Base-by-base conservation (phyloP, 2,797 vertebrate genomes). In the Mus minutoides region DNA sequence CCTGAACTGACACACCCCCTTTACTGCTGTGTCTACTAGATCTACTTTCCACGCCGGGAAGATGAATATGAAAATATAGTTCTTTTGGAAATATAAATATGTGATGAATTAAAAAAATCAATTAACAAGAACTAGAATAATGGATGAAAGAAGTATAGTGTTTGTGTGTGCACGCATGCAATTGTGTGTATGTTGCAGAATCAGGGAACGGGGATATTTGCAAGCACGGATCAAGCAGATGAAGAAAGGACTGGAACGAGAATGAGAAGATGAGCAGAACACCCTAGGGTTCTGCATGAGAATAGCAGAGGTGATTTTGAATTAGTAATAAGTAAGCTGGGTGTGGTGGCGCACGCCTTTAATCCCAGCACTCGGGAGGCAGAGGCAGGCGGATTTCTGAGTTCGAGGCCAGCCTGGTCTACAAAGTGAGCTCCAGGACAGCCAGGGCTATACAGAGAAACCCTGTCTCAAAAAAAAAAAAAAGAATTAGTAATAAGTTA, bases 21-120 rank as follows among this genome's bases (percentile, higher is more conserved):
- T 96, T 86, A 89, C 62, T 91, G 46, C 75, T 75, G 1, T 88
- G 79, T 96, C 69, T 84, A 90, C 83, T 79, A 26, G 67, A 92
- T 37, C 52, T 37, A 49, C 56, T 94, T 95, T 96, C 37, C 80
- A 58, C 56, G n/a, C 8, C 22, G 46, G 46, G 49, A 96, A 91
- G 46, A 95, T 79, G 43, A 91, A 96, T 49, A 96, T 90, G 77
- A 56, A 95, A 97, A 95, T 94, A 34, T 1, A 83, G 64, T 88
- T 95, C 92, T 96, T 97, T 96, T 90, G 46, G n/a, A 95, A 92
- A 89, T 95, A n/a, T 92, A 96, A 95, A 92, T 88, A 60, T 34
- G 40, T 73, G 40, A 37, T 86, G 69, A 94, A 34, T 92, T 92
- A 88, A 75, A 75, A 91, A 91, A 83, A 80, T 5, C 88, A 91